Evolutionary conservation across 2,797 vertebrate genomes (phyloP), one percentile per base, ranked within the genome.

Genomic region (Coregonus sp.): DNA sequence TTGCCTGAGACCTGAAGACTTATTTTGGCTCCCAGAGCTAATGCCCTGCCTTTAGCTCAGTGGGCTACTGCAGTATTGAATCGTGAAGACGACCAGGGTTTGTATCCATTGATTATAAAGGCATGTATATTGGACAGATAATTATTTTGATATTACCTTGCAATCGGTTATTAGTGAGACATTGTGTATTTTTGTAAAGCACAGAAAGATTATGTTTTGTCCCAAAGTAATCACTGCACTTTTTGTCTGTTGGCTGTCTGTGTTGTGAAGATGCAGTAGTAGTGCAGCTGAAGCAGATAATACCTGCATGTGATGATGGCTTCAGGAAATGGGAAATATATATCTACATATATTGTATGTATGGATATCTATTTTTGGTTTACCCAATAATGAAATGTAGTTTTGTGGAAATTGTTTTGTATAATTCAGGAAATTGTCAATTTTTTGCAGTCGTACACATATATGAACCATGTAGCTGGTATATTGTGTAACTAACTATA

Each of bases 381-480:
- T 90, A 94, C 92, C 92, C 93, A 93, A 94, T 92, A 73, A 75
- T 72, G 75, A 94, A 75, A 75, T 74, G 75, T 86, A 84, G 92
- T 90, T 94, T 87, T 93, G 91, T 96, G 94, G 93, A 94, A 92
- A 93, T 92, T 91, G 85, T 94, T 91, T 94, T 93, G 89, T 95
- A 95, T 92, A 93, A 91, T 92, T 91, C 93, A 92, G 89, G 92
- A 94, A 92, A 78, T 80, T 90, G 90, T 93, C 87, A 80, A 89
- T 90, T 92, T 92, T 95, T 93, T 93, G 91, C 90, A 94, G 93
- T 93, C 94, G 95, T 95, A 94, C 90, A 94, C 95, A 95, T 91
- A 77, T 85, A 84, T 70, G 72, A 76, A 86, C 74, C 80, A 83
- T 82, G 76, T 87, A 85, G 91, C 89, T 86, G 91, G 84, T 92